Percentiles rank a stretch among this genome's conserved stretches.
phyloP scores from a whole-genome alignment of 2,113 vertebrate genomes.

The Seriola rivoliana region DNA sequence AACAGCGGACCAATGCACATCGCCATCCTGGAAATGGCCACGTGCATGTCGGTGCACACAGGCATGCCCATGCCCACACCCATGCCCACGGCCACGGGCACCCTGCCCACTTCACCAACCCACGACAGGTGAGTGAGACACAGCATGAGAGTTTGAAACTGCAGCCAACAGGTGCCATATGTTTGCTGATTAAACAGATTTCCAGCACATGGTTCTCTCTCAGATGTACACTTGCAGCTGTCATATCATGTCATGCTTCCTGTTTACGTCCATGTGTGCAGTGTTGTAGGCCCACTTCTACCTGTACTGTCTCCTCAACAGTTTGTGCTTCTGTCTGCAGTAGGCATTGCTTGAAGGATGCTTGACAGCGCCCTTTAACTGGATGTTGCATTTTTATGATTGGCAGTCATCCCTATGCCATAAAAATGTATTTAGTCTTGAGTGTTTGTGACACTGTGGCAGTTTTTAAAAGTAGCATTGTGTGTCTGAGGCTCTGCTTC shows the following conservation, averaged over 20 bases:
- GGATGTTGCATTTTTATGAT: conserved; percentile 22
- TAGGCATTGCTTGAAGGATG: conserved; percentile 18
- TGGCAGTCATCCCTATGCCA: conserved; percentile 43
- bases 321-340: conserved; percentile 25
- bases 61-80: conserved; percentile 22
- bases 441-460: conserved; percentile 54
- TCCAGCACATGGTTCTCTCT: conserved; percentile 6
- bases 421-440: conserved; percentile 55
- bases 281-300: neutral
- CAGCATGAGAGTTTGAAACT: conserved; percentile 9
- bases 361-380: conserved; percentile 49
- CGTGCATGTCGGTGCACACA: conserved; percentile 34
- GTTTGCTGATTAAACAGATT: conserved; percentile 33
- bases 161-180: conserved; percentile 34
- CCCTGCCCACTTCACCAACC: conserved; percentile 47
- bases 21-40: conserved; percentile 51
- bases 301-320: conserved; percentile 12
- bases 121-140: conserved; percentile 74
- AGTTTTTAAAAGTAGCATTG: conserved; percentile 49
- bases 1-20: neutral
- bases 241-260: conserved; percentile 23
- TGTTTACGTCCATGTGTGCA: conserved; percentile 6
- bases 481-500: conserved; percentile 46
- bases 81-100: conserved; percentile 32
- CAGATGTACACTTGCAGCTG: conserved; percentile 36